Base-by-base conservation (phyloP, 2,888 invertebrate species). In the Drosophila acutilabella region DNA sequence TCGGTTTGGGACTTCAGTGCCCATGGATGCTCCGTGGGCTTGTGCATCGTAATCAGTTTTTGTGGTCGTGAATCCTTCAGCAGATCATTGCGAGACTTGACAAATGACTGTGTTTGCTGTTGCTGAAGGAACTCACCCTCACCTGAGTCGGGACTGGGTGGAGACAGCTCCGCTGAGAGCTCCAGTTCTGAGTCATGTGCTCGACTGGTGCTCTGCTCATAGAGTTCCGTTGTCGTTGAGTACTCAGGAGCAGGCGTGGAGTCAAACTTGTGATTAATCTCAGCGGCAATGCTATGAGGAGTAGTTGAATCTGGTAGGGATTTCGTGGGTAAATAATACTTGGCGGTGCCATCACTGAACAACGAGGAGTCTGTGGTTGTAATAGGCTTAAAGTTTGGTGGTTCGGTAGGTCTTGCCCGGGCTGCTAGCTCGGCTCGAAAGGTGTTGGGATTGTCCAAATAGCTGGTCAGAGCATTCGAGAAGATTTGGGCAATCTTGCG, bases 401-500 rank as follows among this genome's bases (percentile, higher is more conserved):
- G 96, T 81, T 96, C 96, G 0, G 96, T 97, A 0, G 97, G 97
- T 85, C 97, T 93, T 1, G 96, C 95, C 2, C 82, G 74, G 75
- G 96, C 95, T 7, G 96, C 95, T 18, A 97, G 91, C 18, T 95
- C 95, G 87, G 95, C 95, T 76, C 96, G 95, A 82, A 97, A 97
- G 57, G 95, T 95, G n/a, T 95, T 95, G 0, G 97, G 97, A 91
- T 97, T 96, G 91, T 97, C 95, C 4, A 97, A 93, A 80, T 97
- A 97, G 0, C 96, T 96, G 1, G 96, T 96, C 14, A 97, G 92
- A 0, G 97, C 97, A 86, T 96, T 95, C 0, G 97, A 97, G 83
- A 97, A 97, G 4, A 97, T 96, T 92, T 96, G 96, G 0, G 97
- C 97, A 4, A 97, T 91, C 91, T 97, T 96, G 56, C 97, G 93